Evolutionary conservation across 2,888 invertebrate species (phyloP), one percentile per base, ranked within the genome.

Genomic region (Lamellibrachia satsuma): DNA sequence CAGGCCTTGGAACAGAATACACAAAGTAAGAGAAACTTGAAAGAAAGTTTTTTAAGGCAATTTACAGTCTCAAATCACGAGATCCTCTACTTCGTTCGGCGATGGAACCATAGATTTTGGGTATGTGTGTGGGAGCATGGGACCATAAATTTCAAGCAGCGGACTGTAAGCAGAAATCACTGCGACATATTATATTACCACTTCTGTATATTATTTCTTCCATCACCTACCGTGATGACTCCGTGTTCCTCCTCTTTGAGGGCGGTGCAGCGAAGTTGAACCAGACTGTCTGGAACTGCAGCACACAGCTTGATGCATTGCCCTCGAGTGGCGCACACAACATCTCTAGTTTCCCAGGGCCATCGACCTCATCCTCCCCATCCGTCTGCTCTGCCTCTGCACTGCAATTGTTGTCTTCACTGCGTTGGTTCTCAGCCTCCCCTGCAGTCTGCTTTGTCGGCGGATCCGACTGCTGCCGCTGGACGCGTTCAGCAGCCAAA

Each of bases 231-330:
- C 98, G 98, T 0, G 99, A 99, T 95, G 98, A 98, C 96, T 99
- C 99, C 95, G 99, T 98, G 97, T 99, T 99, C 0, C 99, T 99
- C 92, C 98, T 98, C 91, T 99, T 99, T 0, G 99, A 98, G 1
- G 99, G 99, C 0, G 99, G 99, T 0, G 99, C 99, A 7, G 99
- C 99, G 97, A 99, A 99, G 96, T 99, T 99, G 95, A 99, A 98
- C 99, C 99, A 99, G 91, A 99, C 98, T 0, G 98, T 98, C 96
- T 98, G 98, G 93, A 99, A 97, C 95, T 99, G 98, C 92, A 99
- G 98, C 2, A 98, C 97, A 95, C 98, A 98, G 0, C 98, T 98
- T 0, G 98, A 96, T 7, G 96, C 96, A 95, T 97, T 96, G 6
- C 96, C 96, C 92, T 95, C 94, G 51, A 96, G 94, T 6, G 75